These are phyloP conservation scores for Hippopotamus amphibius DNA, from an alignment of 2,113 vertebrate genomes.

Conservation along the genomic window DNA sequence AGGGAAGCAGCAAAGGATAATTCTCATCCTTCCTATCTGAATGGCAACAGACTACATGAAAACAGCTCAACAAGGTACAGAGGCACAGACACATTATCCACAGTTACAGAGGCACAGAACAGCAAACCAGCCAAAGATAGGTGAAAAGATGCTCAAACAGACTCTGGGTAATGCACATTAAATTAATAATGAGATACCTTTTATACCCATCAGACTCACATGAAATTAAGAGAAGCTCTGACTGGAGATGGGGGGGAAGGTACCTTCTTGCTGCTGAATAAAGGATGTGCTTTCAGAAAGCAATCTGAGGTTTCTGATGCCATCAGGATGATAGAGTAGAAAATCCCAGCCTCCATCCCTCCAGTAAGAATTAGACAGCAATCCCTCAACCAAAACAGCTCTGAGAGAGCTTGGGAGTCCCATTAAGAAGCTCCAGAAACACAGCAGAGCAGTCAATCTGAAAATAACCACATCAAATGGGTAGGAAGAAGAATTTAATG, in stretches of 20 bases:
- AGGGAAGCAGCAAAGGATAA: neutral
- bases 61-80: neutral
- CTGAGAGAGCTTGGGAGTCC: neutral
- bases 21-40: neutral
- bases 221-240: neutral
- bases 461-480: neutral
- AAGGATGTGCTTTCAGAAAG: neutral
- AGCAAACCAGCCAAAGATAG: neutral
- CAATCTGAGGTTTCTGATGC: neutral
- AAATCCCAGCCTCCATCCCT: neutral
- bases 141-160: neutral
- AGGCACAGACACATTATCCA: neutral
- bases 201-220: neutral
- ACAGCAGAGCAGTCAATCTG: neutral
- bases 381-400: neutral
- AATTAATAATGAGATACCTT: neutral
- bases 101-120: neutral
- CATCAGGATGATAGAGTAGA: neutral
- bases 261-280: neutral
- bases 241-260: neutral
- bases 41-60: neutral
- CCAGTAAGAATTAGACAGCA: neutral
- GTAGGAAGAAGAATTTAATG: neutral
- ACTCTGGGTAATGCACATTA: neutral
- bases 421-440: neutral